Base-by-base conservation (phyloP, 2,888 invertebrate genomes). In the Blera fallax region DNA sequence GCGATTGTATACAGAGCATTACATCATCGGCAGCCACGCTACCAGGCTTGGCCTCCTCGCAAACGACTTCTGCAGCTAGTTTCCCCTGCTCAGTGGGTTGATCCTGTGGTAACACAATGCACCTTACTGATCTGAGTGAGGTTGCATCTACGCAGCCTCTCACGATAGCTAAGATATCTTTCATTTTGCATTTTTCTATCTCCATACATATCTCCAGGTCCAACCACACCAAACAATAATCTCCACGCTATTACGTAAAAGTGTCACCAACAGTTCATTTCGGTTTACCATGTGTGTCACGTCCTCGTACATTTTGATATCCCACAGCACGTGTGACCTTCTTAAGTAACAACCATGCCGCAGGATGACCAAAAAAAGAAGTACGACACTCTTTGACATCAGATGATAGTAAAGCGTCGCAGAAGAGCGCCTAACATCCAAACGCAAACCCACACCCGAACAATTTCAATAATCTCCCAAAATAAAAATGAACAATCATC, bases 281-380 rank as follows among this genome's bases (percentile, higher is more conserved):
- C 16, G 4, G 11, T 29, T 80, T 80, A 14, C 10, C 24, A 80
- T 80, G 72, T 73, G 56, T 24, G 40, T 65, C 73, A 80, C 79
- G 73, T 80, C 32, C 18, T 16, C 6, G 50, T 34, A 67, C 67
- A 60, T 73, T 67, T 60, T 67, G 32, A 67, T 80, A 73, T 80
- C 58, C 50, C n/a, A 58, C 24, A 65, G 58, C 79, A 73, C 73
- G 79, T 80, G 65, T 65, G 79, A 80, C 65, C 73, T 72, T 73
- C 40, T 18, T 27, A 18, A 37, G 27, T n/a, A n/a, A 43, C 32
- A 48, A 34, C 48, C 34, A 40, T 69, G 48, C 7, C 32, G 18
- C 43, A 27, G 48, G 7, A 48, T 14, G 40, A 3, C 16, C 18
- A 29, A n/a, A 37, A 27, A 54, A 69, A 54, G 11, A 27, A 14